A percentile compares a stretch with the other conserved stretches of the same genome.
These are phyloP conservation scores for Sesia apiformis DNA, from an alignment of 2,888 invertebrate species.

Conservation along the genomic window DNA sequence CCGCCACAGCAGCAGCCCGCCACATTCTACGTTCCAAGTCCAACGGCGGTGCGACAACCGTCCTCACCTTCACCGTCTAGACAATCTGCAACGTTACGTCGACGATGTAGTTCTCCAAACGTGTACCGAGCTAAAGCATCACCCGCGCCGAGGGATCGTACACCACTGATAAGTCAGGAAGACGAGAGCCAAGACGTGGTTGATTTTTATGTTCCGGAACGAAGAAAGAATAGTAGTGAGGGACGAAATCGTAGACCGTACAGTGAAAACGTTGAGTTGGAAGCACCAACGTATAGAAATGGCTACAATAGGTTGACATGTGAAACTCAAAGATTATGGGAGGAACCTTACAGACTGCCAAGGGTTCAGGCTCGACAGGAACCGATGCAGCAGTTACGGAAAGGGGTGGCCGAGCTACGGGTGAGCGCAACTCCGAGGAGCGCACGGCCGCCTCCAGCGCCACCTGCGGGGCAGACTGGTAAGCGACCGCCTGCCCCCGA, in stretches of 20 bases:
- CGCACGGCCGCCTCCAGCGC: slow-evolving; percentile 52
- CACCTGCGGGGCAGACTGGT: slow-evolving; percentile 29
- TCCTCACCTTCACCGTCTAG: slow-evolving; percentile 53
- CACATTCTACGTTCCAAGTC: slow-evolving; percentile 82
- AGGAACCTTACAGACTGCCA: slow-evolving; percentile 60
- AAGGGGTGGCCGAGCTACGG: slow-evolving; percentile 56
- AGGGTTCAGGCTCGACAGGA: slow-evolving; percentile 55
- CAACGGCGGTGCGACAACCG: slow-evolving; percentile 60
- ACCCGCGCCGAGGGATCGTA: slow-evolving; percentile 36
- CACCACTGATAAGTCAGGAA: slow-evolving; percentile 47
- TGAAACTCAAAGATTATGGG: slow-evolving; percentile 49
- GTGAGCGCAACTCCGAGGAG: slow-evolving; percentile 59
- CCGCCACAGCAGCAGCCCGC: slow-evolving; percentile 73
- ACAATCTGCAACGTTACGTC: slow-evolving; percentile 46
- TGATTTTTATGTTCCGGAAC: slow-evolving; percentile 49
- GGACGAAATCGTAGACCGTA: slow-evolving; percentile 52
- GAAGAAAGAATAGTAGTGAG: slow-evolving; percentile 43
- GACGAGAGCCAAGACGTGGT: slow-evolving; percentile 59
- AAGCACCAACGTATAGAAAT: slow-evolving; percentile 47
- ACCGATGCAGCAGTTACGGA: slow-evolving; percentile 51
- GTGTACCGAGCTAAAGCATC: slow-evolving; percentile 52
- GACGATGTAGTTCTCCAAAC: slow-evolving; percentile 64
- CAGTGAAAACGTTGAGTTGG: slow-evolving; percentile 63
- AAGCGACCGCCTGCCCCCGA: slow-evolving; percentile 59
- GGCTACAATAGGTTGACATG: slow-evolving; percentile 51